Evolutionary conservation across 2,888 invertebrate genomes (phyloP), one percentile per base, ranked within the genome.

Genomic region (Clanis bilineata): DNA sequence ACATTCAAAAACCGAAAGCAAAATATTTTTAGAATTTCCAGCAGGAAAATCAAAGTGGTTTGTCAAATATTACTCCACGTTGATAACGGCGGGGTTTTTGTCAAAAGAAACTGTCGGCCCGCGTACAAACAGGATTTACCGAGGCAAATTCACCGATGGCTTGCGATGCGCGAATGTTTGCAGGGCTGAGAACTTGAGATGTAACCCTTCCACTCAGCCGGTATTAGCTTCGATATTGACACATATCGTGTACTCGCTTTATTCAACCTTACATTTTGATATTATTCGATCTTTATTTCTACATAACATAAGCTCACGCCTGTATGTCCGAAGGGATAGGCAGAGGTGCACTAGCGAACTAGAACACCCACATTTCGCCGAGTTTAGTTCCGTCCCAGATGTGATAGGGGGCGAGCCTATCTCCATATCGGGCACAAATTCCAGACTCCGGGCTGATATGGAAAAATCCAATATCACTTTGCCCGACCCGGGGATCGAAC

Each of bases 41-140:
- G 10, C 28, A 28, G 18, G 18, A 28, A 51, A 32, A 28, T 51
- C 36, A 44, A 9, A 36, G 38, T 28, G 9, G 43, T 58, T 43
- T 55, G 21, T 44, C 10, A n/a, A 57, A 57, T 7, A 5, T 2
- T 25, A 15, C 22, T 56, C 3, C 12, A 25, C 21, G n/a, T 45
- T 57, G 21, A 22, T 22, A 57, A 10, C 41, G 43, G 25, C 9
- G 57, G 15, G 21, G 9, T 38, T 58, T 47, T 58, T 32, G 10
- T 21, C n/a, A 44, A 45, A 57, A 57, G 22, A 32, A 38, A 22
- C n/a, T 45, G 32, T 36, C 32, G 21, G 23, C 25, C 1, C 7
- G 2, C 21, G 15, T n/a, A 56, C 38, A 61, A 67, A 68, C 56
- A 65, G 61, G 63, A 68, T 68, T 67, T 68, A 70, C 67, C 62